Evolutionary conservation across 2,113 vertebrate genomes (phyloP), one percentile per base, ranked within the genome.

Genomic region (Uria aalge): DNA sequence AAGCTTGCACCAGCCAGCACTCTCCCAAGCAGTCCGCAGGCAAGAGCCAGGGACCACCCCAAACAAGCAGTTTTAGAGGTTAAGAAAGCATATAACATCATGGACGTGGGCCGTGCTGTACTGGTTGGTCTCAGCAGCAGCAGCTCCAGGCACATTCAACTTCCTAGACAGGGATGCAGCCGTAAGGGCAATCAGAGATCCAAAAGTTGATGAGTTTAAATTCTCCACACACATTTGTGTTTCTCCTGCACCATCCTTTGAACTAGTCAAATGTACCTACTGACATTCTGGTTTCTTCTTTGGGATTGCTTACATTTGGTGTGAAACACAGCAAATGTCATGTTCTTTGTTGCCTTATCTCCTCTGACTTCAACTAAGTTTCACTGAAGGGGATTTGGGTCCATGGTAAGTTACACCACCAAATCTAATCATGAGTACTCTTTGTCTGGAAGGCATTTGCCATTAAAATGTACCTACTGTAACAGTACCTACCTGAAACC

Each of bases 101-200:
- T 8, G n/a, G 20, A 23, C 1, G 0, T 15, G 17, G 14, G 10
- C 32, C 0, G 0, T 73, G 52, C 21, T 43, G 14, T 48, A 4
- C 40, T 53, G 40, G 4, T 18, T 84, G 40, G 8, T 48, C 50
- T 83, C 57, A 45, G 18, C 18, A 45, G 8, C 67, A 75, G 21
- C 14, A 41, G 22, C 5, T 83, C 12, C 38, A 55, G 23, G 9
- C 9, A 36, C 18, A 15, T 72, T 16, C 40, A 67, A 5, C 52
- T 47, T 81, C 48, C 23, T 30, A 56, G 63, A 32, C 2, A 26
- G 47, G 57, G 34, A 22, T 38, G 41, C 15, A 82, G 43, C 30
- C 20, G 16, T 1, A 48, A 15, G 21, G 10, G 8, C 18, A 55
- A 53, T 32, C 8, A 38, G n/a, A 83, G 34, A 53, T 50, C 45